These are phyloP conservation scores for Anarrhichthys ocellatus DNA, from an alignment of 2,113 vertebrate species.

Conservation along the genomic window DNA sequence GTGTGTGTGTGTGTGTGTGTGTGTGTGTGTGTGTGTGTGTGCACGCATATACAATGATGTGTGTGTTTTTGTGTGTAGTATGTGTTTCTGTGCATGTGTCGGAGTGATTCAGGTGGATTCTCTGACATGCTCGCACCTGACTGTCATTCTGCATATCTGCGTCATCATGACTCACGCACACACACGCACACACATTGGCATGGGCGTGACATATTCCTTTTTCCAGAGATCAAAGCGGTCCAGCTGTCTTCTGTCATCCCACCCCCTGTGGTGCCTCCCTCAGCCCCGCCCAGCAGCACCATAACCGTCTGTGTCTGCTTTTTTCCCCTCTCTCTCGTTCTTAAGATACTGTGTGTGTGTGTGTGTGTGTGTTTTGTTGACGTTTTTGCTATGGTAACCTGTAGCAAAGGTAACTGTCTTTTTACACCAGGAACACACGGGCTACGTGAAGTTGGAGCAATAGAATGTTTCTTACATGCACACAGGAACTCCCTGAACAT, in stretches of 20 bases:
- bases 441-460: neutral
- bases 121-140: slow-evolving; percentile 32
- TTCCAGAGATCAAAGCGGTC: slow-evolving; percentile 68
- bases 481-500: neutral
- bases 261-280: slow-evolving; percentile 47
- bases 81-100: neutral
- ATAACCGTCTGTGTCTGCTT: slow-evolving; percentile 21
- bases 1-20: no score
- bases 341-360: neutral
- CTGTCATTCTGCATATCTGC: slow-evolving; percentile 32
- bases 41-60: neutral
- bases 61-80: neutral
- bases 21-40: neutral
- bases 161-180: slow-evolving; percentile 35
- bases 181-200: slow-evolving; percentile 21
- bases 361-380: slow-evolving; percentile 16
- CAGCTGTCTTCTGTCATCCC: slow-evolving; percentile 53
- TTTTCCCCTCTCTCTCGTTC: neutral
- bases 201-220: slow-evolving; percentile 40
- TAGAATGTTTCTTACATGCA: neutral
- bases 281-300: slow-evolving; percentile 25
- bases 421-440: neutral
- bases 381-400: slow-evolving; percentile 27
- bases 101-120: slow-evolving; percentile 37
- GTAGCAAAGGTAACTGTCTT: slow-evolving; percentile 11